These are phyloP conservation scores for Regulus satrapa DNA, from an alignment of 2,113 vertebrate genomes.

Conservation along the genomic window DNA sequence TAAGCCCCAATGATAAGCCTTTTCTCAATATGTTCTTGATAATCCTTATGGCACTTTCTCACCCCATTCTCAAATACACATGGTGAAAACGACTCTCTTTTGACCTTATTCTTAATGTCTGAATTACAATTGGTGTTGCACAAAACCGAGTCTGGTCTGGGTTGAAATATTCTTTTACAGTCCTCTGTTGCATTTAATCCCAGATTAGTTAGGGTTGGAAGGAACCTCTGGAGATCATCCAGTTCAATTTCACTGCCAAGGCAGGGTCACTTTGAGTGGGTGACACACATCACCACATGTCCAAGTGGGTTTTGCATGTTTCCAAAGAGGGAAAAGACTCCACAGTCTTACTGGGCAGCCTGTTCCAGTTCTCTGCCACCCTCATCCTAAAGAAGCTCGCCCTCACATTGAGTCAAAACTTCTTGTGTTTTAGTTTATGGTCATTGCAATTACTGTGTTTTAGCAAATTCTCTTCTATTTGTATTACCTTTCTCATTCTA, in stretches of 20 bases:
- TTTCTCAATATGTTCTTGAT: neutral
- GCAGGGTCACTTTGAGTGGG: neutral
- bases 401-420: neutral
- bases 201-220: neutral
- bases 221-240: neutral
- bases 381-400: neutral
- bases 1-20: neutral
- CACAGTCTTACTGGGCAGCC: rapidly evolving
- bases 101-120: neutral
- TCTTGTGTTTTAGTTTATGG: neutral
- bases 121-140: neutral
- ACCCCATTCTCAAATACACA: neutral
- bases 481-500: neutral
- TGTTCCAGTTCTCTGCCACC: neutral
- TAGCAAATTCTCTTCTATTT: neutral
- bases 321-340: neutral
- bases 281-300: neutral
- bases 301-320: neutral
- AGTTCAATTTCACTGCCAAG: neutral
- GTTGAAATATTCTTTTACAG: neutral
- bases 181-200: neutral
- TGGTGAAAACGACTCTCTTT: neutral
- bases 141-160: neutral
- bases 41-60: neutral
- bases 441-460: neutral